Evolutionary conservation across 2,888 invertebrate genomes (phyloP), one percentile per base, ranked within the genome.

Genomic region (Drosophila demipolita): DNA sequence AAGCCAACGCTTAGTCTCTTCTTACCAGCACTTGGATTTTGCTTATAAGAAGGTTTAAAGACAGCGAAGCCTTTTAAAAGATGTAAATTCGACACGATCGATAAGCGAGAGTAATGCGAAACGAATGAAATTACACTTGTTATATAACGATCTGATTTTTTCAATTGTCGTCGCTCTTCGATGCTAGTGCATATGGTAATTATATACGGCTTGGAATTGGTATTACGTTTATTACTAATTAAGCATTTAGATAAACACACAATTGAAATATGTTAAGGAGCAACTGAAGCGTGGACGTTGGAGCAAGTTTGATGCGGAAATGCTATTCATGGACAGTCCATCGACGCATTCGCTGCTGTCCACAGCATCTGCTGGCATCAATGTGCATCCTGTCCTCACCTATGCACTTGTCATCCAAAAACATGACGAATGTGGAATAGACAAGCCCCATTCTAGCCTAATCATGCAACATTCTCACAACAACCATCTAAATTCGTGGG

Each of bases 281-380:
- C 80, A 87, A 23, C 35, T 89, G 9, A 74, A 76, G 17, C 78
- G 72, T 2, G 87, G 83, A 4, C 85, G 80, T 17, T 91, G 83
- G 83, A 80, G 87, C 53, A 74, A 76, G 38, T 91, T 73, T 35
- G 89, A 89, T 77, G 89, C 80, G 0, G 91, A 91, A 58, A 62
- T 74, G 63, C 52, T 89, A 17, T 85, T 89, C 55, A 80, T 73
- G 73, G 87, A 87, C 20, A 80, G 62, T 17, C 76, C 67, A 0
- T 89, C 89, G 9, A 82, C 79, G 0, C 90, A 91, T 26, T 89
- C 90, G 0, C 67, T 91, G 5, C 54, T 83, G 4, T 89, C 89
- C 3, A 75, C 74, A 9, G 67, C 78, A 1, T 90, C 91, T 2
- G 57, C 58, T 0, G 69, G 67, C 1, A 33, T 32, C 35, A 89